These are phyloP conservation scores for Idris sp. DNA, from an alignment of 1,140 invertebrate genomes.

Conservation along the genomic window DNA sequence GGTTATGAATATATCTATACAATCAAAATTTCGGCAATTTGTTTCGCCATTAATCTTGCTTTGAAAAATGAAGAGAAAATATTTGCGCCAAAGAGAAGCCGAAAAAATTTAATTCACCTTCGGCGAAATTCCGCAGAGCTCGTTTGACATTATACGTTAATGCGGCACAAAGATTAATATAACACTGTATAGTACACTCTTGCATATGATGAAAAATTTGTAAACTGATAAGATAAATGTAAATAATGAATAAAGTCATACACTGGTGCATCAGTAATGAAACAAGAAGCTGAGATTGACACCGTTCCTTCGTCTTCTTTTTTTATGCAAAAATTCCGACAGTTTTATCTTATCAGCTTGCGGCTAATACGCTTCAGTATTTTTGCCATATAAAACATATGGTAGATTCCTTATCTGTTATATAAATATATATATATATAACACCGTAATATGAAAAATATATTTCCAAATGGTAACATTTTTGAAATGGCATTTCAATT, in stretches of 20 bases:
- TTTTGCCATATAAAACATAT: neutral
- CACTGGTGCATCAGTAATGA: constrained; percentile 28
- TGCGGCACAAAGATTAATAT: constrained; percentile 45
- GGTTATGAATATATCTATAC: too few relatives aligned
- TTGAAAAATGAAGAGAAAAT: too few relatives aligned
- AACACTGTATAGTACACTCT: constrained; percentile 12
- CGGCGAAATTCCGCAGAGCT: constrained; percentile 13
- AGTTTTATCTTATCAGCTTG: constrained; percentile 6
- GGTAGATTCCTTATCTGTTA: too few relatives aligned
- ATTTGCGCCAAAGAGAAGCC: too few relatives aligned
- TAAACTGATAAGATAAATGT: constrained; percentile 45
- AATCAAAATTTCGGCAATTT: too few relatives aligned
- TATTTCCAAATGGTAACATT: too few relatives aligned
- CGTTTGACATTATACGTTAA: constrained; percentile 33
- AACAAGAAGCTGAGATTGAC: constrained; percentile 19
- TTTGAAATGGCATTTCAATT: too few relatives aligned
- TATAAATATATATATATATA: too few relatives aligned
- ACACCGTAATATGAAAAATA: too few relatives aligned
- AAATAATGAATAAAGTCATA: constrained; percentile 32
- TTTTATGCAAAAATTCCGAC: constrained; percentile 5
- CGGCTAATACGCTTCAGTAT: too few relatives aligned
- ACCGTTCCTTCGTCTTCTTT: constrained; percentile 17
- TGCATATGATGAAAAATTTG: constrained; percentile 26
- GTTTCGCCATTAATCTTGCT: too few relatives aligned
- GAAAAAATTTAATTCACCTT: constrained; percentile 30